Conservation (phyloP, 2,888 invertebrate genomes). For the Agonopterix heracliana region DNA sequence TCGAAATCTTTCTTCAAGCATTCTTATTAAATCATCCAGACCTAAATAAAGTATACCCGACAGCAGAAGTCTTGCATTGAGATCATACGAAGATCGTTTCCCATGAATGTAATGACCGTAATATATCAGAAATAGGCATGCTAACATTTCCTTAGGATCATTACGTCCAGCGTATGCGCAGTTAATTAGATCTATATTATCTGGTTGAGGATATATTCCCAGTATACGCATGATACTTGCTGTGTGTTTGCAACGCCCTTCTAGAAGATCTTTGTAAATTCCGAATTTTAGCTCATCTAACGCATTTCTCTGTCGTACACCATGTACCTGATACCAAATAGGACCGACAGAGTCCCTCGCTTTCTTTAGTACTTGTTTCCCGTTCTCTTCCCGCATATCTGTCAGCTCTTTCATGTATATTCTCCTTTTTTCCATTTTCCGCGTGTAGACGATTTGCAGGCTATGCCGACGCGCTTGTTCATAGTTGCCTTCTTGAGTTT, state of each 20-base stretch:
- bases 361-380: constrained; percentile 25
- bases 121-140: constrained; percentile 43
- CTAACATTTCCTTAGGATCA: constrained; percentile 57
- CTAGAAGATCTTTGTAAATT: constrained; percentile 57
- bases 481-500: constrained; percentile 31
- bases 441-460: constrained; percentile 43
- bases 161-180: constrained; percentile 43
- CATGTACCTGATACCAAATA: constrained; percentile 60
- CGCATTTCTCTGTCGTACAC: constrained; percentile 47
- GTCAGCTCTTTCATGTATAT: constrained; percentile 59
- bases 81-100: constrained; percentile 37
- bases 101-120: constrained; percentile 48
- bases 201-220: constrained; percentile 49
- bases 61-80: constrained; percentile 53
- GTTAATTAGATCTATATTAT: constrained; percentile 40
- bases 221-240: constrained; percentile 35
- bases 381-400: constrained; percentile 31
- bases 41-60: constrained; percentile 58
- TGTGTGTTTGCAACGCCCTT: constrained; percentile 46
- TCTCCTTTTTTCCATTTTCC: constrained; percentile 43
- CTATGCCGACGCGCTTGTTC: constrained; percentile 24
- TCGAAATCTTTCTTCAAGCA: constrained; percentile 42
- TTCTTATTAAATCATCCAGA: constrained; percentile 35
- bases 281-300: constrained; percentile 40
- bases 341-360: constrained; percentile 46